phyloP scores from a whole-genome alignment of 2,797 vertebrate species.

The Sebastes taczanowskii region DNA sequence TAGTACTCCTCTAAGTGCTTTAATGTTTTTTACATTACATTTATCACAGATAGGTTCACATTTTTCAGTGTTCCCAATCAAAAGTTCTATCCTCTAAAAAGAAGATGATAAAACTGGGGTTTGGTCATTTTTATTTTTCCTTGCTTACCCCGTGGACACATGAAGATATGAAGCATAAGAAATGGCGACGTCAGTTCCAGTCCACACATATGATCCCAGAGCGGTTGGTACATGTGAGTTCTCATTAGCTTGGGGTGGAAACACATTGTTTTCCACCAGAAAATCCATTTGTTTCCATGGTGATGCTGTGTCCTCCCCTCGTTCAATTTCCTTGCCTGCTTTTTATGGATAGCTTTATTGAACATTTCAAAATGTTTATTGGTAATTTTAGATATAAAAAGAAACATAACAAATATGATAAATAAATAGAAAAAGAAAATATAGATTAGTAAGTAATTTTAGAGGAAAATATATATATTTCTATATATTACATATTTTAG shows the following conservation, averaged over 20 bases:
- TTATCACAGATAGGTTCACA: neutral
- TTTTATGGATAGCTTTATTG: constrained; percentile 74
- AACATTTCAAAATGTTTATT: constrained; percentile 14
- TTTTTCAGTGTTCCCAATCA: neutral
- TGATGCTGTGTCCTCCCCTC: constrained; percentile 40
- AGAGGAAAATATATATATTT: neutral
- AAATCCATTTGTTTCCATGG: constrained; percentile 76
- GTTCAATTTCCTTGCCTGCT: constrained; percentile 68
- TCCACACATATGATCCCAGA: constrained; percentile 48
- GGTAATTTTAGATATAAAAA: neutral
- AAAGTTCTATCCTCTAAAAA: neutral
- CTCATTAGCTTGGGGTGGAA: constrained; percentile 63
- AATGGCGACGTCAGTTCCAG: constrained; percentile 20
- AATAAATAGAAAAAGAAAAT: neutral
- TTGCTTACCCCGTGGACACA: constrained; percentile 3
- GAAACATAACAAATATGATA: neutral
- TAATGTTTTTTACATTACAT: neutral
- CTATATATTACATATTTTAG: neutral
- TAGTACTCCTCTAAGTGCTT: neutral
- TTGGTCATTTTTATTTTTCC: constrained; percentile 28
- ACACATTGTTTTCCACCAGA: constrained; percentile 63
- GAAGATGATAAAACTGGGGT: neutral
- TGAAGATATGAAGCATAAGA: constrained; percentile 34
- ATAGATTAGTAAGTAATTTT: neutral
- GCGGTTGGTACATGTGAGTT: constrained; percentile 53